Evolutionary conservation across 1,140 invertebrate genomes (phyloP).

Genomic region (Homarus americanus): DNA sequence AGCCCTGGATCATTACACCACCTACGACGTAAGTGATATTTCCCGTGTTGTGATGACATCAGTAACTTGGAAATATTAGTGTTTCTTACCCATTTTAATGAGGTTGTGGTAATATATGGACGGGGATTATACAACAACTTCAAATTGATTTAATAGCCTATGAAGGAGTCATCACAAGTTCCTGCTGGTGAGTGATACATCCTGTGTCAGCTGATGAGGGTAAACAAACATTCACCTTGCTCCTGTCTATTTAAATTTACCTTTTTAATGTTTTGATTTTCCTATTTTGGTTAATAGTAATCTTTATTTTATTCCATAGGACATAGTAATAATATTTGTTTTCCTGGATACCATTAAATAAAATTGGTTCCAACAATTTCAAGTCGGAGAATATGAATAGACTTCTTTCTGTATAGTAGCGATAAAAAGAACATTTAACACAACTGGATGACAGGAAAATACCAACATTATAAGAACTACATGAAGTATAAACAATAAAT

Average conservation of each 20-base stretch:
- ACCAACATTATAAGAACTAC: too few species aligned
- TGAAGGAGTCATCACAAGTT: background rate
- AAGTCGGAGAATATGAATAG: too few species aligned
- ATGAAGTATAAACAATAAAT: too few species aligned
- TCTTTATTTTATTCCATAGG: too few species aligned
- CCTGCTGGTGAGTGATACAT: background rate
- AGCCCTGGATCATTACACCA: background rate
- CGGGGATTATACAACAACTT: background rate
- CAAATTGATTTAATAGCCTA: background rate
- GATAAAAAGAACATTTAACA: too few species aligned
- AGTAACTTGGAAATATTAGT: background rate
- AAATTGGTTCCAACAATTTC: too few species aligned
- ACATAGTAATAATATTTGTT: too few species aligned
- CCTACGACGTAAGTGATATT: background rate
- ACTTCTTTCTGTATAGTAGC: too few species aligned
- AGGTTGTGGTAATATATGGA: background rate
- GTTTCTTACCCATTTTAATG: background rate
- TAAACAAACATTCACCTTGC: background rate
- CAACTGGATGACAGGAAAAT: too few species aligned
- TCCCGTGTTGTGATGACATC: background rate
- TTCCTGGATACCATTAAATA: too few species aligned
- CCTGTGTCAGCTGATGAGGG: background rate
- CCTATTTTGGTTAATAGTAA: too few species aligned
- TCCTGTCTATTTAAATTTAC: background rate
- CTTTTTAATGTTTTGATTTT: too few species aligned